Evolutionary conservation across 1,140 invertebrate genomes (phyloP), one percentile per base, ranked within the genome.

Genomic region (Chionoecetes opilio): DNA sequence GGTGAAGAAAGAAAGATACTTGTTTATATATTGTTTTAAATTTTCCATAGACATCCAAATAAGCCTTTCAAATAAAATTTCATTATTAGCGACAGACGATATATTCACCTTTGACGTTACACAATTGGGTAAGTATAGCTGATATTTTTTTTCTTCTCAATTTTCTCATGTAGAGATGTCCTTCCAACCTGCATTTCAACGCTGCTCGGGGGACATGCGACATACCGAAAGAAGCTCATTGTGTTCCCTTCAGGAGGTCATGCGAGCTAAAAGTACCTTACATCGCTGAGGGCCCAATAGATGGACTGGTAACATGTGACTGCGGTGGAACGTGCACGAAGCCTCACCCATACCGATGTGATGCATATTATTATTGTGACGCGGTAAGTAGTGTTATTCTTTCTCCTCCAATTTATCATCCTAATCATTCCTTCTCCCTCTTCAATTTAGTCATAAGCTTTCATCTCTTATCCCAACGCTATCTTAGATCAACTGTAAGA

Each of bases 341-440:
- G 82, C 82, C 94, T 26, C 94, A 95, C 32, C 94, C 94, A 0
- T 92, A 91, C 89, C 75, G 89, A 26, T 95, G 94, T 34, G 38
- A 95, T 9, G 90, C 89, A 38, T 95, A 91, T 84, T 95, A 95
- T 17, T 90, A 95, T 35, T 95, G 94, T 86, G 94, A 95, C 26
- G 38, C 82, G 26, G 94, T 95, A 31, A 95, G 94, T 92, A 9
- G 0, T n/a, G 14, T 21, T 2, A n/a, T 75, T n/a, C 63, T 21
- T n/a, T 6, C n/a, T 75, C n/a, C 63, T 75, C n/a, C 21, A 8
- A 46, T 14, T 46, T 46, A 46, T 46, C 5, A 46, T 46, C 14
- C 14, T 46, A 14, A 5, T 46, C 14, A 8, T 46, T 14, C 41
- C 14, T 14, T 46, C 41, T 46, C 41, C 41, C 14, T 46, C 14